phyloP scores from a whole-genome alignment of 2,797 vertebrate genomes.

The Sciurus vulgaris region DNA sequence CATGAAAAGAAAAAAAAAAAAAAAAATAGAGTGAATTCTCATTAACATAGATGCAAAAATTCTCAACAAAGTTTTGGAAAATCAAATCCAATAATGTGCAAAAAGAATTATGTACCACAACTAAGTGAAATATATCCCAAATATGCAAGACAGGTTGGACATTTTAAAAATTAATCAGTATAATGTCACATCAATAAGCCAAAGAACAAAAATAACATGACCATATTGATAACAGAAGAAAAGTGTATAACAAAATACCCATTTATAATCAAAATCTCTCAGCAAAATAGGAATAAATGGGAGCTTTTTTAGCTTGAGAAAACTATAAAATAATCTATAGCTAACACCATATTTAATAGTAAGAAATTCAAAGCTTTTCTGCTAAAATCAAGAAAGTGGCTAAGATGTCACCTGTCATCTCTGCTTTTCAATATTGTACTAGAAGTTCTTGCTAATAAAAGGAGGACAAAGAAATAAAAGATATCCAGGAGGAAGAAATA shows the following conservation, averaged over 20 bases:
- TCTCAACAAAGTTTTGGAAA: constrained; percentile 14
- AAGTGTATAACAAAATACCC: background rate
- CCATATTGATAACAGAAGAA: background rate
- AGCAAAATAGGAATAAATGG: background rate
- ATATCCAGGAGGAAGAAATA: background rate
- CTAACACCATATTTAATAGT: background rate
- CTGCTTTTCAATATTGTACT: background rate
- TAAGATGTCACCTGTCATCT: too few species aligned
- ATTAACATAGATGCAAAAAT: background rate
- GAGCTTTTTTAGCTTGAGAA: background rate
- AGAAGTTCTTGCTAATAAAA: background rate
- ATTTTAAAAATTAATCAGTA: background rate
- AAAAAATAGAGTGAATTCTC: background rate
- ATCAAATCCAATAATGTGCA: background rate
- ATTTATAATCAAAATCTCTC: background rate
- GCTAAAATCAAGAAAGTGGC: background rate
- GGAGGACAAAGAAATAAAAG: background rate
- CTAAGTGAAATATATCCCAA: background rate
- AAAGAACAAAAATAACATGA: background rate
- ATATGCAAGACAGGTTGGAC: background rate
- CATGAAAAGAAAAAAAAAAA: background rate
- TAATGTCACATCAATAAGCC: background rate
- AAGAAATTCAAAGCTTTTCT: background rate
- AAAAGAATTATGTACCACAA: background rate
- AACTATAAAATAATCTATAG: background rate